Conservation (phyloP, 1,140 invertebrate genomes). For the Daktulosphaira vitifoliae region DNA sequence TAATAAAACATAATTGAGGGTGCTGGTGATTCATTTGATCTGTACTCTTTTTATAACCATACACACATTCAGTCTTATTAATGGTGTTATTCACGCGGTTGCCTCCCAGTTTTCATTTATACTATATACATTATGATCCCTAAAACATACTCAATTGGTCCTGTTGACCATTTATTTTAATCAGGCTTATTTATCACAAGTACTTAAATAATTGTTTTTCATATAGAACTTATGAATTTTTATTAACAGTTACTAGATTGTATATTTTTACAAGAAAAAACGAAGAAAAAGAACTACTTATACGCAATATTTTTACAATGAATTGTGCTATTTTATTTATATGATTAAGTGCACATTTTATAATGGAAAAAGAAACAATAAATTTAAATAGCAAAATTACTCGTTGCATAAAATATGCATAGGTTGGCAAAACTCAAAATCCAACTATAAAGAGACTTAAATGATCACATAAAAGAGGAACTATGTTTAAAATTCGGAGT, state of each 20-base stretch:
- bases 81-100: slow-evolving; percentile 20
- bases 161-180: slow-evolving; percentile 28
- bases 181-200: slow-evolving; percentile 4
- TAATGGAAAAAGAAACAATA: no score
- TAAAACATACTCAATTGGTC: slow-evolving; percentile 21
- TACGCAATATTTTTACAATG: no score
- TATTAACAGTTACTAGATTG: not conserved
- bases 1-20: slow-evolving; percentile 33
- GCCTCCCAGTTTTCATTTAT: not conserved
- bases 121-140: not conserved
- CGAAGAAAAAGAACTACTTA: no score
- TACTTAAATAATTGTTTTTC: not conserved
- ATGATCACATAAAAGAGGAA: not conserved
- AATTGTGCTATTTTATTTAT: no score
- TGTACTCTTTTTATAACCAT: not conserved
- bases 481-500: no score
- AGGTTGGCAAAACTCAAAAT: no score
- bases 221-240: slow-evolving; percentile 15
- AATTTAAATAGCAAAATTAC: no score
- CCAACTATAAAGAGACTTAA: not conserved
- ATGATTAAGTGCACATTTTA: no score
- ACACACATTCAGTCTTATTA: slow-evolving; percentile 20
- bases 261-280: no score
- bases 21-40: slow-evolving; percentile 33
- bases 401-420: no score